Evolutionary conservation across 2,888 invertebrate species (phyloP), one percentile per base, ranked within the genome.

Genomic region (Dynastes tityus): DNA sequence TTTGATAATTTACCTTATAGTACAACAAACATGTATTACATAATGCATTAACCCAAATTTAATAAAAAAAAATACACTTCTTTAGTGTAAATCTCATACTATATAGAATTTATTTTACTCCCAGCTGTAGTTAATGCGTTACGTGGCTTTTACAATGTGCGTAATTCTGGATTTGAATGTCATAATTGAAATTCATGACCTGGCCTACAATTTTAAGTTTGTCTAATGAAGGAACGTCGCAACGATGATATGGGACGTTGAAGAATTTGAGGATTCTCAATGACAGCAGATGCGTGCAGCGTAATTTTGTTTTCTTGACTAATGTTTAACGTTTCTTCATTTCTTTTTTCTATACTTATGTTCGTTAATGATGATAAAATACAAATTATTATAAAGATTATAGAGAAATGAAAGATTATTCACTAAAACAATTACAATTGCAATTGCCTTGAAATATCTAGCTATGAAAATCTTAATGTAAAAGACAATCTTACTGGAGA

Each of bases 251-350:
- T 40, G 22, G 22, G 40, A 58, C 73, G 16, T 16, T 27, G 40
- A 73, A 73, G 58, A 58, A 73, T 73, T 73, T 40, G 73, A 73
- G 37, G 58, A 55, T 73, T 73, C 58, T 58, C 73, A 73, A 73
- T 73, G 73, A 58, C 73, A 58, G 16, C 64, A n/a, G 8, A 37
- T 37, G 45, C 37, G 58, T 22, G 9, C 16, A 29, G 58, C 32
- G 27, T 53, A 53, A 16, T 40, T 40, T 37, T 37, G 32, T 37
- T 65, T 65, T 51, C 8, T 49, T 5, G 22, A 37, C 11, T 67
- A 16, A 45, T 29, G 40, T n/a, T 16, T 67, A 67, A 67, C 67
- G 6, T 67, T 1, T 67, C 4, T 5, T 16, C 13, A 13, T 55
- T 55, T 22, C 13, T 11, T 22, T 16, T 9, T 8, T 8, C 11